Conservation (phyloP, 2,888 invertebrate species). For the Petrophora chlorosata region DNA sequence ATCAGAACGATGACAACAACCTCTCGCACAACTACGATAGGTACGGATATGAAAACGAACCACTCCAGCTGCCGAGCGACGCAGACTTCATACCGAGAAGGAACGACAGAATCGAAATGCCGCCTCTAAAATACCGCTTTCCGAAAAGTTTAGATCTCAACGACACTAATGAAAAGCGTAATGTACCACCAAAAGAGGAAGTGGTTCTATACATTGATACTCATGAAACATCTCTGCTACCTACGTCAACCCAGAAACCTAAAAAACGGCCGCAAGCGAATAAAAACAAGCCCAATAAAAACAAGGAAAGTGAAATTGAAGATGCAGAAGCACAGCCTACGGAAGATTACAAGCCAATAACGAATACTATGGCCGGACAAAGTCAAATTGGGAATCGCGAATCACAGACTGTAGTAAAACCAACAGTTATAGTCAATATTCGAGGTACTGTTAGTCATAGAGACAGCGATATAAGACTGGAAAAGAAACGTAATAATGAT, state of each 20-base stretch:
- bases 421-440: conserved; percentile 76
- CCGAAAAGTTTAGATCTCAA: conserved; percentile 61
- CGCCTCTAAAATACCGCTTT: conserved; percentile 66
- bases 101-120: conserved; percentile 76
- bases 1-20: conserved; percentile 66
- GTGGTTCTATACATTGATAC: conserved; percentile 63
- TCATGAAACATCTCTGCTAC: conserved; percentile 38
- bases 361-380: conserved; percentile 70
- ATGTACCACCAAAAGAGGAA: conserved; percentile 60
- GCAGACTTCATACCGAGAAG: conserved; percentile 67
- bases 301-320: conserved; percentile 45
- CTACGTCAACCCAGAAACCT: conserved; percentile 53
- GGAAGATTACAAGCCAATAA: conserved; percentile 49
- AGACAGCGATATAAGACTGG: conserved; percentile 69
- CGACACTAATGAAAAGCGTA: conserved; percentile 40
- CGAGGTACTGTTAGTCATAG: conserved; percentile 67
- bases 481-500: conserved; percentile 54
- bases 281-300: conserved; percentile 47
- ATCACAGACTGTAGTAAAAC: conserved; percentile 75
- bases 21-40: conserved; percentile 59
- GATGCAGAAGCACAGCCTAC: conserved; percentile 37
- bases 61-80: conserved; percentile 58
- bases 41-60: conserved; percentile 61
- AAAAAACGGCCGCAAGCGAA: conserved; percentile 48
- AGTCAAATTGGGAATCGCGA: conserved; percentile 78